Conservation (phyloP, 2,888 invertebrate genomes). For the Meteorus cinctellus region DNA sequence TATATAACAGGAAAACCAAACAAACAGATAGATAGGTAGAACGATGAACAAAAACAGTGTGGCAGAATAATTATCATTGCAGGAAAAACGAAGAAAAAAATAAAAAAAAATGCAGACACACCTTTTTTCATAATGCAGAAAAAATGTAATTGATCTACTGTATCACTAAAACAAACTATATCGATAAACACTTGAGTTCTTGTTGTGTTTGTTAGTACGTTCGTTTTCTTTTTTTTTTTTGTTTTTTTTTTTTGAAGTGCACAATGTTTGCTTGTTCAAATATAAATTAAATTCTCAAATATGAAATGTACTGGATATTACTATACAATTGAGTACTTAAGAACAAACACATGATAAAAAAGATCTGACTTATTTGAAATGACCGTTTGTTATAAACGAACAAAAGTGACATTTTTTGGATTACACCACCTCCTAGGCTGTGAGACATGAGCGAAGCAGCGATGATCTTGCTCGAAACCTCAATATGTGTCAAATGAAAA, state of each 20-base stretch:
- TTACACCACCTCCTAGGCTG: constrained; percentile 70
- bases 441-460: constrained; percentile 71
- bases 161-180: constrained; percentile 55
- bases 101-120: constrained; percentile 39
- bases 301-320: constrained; percentile 38
- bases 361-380: constrained; percentile 52
- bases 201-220: constrained; percentile 31
- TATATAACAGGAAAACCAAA: constrained; percentile 55
- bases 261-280: constrained; percentile 59
- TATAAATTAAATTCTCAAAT: constrained; percentile 40
- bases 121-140: constrained; percentile 35
- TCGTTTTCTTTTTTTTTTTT: too few species aligned
- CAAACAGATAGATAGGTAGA: constrained; percentile 48
- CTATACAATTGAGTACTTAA: constrained; percentile 37
- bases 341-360: constrained; percentile 28
- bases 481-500: constrained; percentile 67
- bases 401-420: constrained; percentile 53
- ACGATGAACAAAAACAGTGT: constrained; percentile 37
- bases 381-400: constrained; percentile 58
- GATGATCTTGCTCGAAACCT: constrained; percentile 70
- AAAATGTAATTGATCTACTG: constrained; percentile 58
- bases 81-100: constrained; percentile 34
- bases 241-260: constrained; percentile 57
- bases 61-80: constrained; percentile 45
- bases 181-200: constrained; percentile 39